Evolutionary conservation across 2,888 invertebrate genomes (phyloP), one percentile per base, ranked within the genome.

Genomic region (Toxonevra muliebris): DNA sequence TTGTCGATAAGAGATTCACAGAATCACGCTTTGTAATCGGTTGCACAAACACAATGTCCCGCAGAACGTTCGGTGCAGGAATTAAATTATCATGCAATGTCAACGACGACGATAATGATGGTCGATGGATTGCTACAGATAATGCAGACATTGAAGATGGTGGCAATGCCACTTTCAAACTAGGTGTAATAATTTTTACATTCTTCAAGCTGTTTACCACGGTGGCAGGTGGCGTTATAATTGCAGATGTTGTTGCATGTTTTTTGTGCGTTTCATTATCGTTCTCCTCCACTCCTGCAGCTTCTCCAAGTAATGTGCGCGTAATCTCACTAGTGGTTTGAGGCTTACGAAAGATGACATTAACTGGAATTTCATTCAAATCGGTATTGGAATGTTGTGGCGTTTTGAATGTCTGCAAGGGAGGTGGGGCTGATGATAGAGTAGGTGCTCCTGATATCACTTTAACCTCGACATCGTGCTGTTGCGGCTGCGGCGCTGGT

Each of bases 291-390:
- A 40, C 5, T 9, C 4, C 13, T 12, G 15, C 30, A 30, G 55
- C 45, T 17, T n/a, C 30, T 52, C 42, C 55, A 11, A 69, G 54
- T 40, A 50, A 48, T 52, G 64, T 63, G 58, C 61, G 63, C n/a
- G 70, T 50, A 50, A 65, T 53, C 43, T 52, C 66, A 15, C 50
- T 55, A 13, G 65, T 65, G 13, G 54, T 19, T 57, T 68, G 69
- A 10, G 80, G 78, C 73, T 78, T 81, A 58, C 84, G 79, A 70
- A 82, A 83, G 68, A 83, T 83, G 70, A 83, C 84, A 76, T 82
- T 83, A 71, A 84, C 84, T 74, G 83, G 84, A 74, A 83, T 83
- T 76, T 84, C 83, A 71, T 81, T 81, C 71, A 81, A 76, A 76
- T 82, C 82, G 70, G 70, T 75, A 69, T 74, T 75, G 83, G 84